Evolutionary conservation across 2,797 vertebrate species (phyloP).

Genomic region (Morelia viridis): DNA sequence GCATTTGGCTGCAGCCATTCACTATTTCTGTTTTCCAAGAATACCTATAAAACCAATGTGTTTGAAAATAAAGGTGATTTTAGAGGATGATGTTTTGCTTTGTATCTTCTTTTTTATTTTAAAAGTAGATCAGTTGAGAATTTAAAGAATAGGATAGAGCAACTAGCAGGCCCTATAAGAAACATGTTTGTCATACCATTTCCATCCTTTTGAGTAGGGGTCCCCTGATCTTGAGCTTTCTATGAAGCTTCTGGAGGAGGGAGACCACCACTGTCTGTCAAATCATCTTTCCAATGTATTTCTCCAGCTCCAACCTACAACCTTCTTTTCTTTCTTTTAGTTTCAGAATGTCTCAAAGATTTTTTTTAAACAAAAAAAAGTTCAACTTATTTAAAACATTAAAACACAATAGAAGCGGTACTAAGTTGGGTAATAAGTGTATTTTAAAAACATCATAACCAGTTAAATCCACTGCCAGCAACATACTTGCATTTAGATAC

Average conservation of each 20-base stretch:
- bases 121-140: too few relatives aligned
- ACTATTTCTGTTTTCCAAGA: too few relatives aligned
- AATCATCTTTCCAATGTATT: neutral
- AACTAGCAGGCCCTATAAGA: too few relatives aligned
- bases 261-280: neutral
- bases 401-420: neutral
- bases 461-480: neutral
- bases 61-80: too few relatives aligned
- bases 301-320: neutral
- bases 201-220: neutral
- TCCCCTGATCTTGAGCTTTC: neutral
- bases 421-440: neutral
- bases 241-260: neutral
- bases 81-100: too few relatives aligned
- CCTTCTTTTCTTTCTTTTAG: neutral
- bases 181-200: neutral
- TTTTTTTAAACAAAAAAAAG: neutral
- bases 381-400: neutral
- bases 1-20: too few relatives aligned
- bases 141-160: too few relatives aligned
- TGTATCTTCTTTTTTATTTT: too few relatives aligned
- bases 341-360: neutral
- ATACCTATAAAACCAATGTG: too few relatives aligned
- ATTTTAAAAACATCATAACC: neutral
- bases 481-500: neutral